Conservation (phyloP, 2,113 vertebrate species). For the Lophotis ruficrista region DNA sequence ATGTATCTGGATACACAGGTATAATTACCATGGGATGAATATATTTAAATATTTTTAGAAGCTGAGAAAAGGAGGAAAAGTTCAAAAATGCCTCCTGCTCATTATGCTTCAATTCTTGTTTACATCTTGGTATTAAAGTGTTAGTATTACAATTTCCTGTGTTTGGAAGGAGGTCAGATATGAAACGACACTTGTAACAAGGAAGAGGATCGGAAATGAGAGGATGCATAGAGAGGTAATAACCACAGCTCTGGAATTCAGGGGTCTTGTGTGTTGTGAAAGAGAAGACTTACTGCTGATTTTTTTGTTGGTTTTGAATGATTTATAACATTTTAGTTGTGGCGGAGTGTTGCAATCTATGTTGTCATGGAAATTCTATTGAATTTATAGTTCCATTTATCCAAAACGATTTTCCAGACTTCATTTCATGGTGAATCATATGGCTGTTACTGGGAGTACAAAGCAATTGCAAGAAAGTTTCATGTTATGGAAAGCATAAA, state of each 20-base stretch:
- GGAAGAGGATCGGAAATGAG: conserved; percentile 37
- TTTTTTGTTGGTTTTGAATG: conserved; percentile 79
- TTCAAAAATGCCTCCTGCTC: background rate
- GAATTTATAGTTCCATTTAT: conserved; percentile 88
- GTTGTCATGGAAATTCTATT: conserved; percentile 89
- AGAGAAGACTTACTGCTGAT: conserved; percentile 73
- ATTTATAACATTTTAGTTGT: conserved; percentile 84
- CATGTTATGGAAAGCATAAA: conserved; percentile 74
- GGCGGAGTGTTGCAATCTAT: conserved; percentile 77
- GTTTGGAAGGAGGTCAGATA: conserved; percentile 35
- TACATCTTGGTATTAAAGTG: background rate
- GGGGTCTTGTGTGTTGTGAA: conserved; percentile 67
- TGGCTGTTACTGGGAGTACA: conserved; percentile 80
- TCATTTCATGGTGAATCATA: conserved; percentile 89
- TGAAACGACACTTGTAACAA: background rate
- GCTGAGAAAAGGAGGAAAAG: background rate
- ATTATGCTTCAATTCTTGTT: background rate
- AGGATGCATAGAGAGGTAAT: conserved; percentile 53
- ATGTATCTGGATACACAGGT: background rate
- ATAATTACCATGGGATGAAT: conserved; percentile 1
- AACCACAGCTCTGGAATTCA: conserved; percentile 65
- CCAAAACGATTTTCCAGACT: conserved; percentile 87
- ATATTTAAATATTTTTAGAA: background rate
- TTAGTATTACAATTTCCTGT: conserved; percentile 4
- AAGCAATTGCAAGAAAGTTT: conserved; percentile 81